phyloP scores from a whole-genome alignment of 2,113 vertebrate species.

The Chamaetylas fuelleborni region DNA sequence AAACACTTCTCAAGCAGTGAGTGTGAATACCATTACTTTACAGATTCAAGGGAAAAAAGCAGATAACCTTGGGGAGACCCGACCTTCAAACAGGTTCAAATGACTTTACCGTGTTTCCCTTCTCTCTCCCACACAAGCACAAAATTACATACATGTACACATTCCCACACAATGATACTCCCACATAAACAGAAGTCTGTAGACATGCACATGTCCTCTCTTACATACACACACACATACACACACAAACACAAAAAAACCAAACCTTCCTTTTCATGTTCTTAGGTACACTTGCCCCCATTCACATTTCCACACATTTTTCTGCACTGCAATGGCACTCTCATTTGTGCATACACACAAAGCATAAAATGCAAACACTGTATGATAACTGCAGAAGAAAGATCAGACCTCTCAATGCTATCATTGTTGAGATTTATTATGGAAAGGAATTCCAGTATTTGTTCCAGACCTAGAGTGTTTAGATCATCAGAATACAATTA shows the following conservation, averaged over 20 bases:
- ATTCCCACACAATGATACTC: neutral
- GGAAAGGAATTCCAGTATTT: constrained; percentile 16
- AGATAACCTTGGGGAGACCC: constrained; percentile 80
- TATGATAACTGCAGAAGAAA: neutral
- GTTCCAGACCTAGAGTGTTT: neutral
- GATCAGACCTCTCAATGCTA: neutral
- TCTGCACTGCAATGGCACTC: neutral
- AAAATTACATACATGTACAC: constrained; percentile 28
- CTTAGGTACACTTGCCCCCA: neutral
- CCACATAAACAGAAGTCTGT: neutral
- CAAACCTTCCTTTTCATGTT: neutral
- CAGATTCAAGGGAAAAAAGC: constrained; percentile 77
- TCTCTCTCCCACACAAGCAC: constrained; percentile 39
- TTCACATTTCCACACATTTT: neutral
- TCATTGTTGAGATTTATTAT: neutral
- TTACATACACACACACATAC: neutral
- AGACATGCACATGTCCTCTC: neutral
- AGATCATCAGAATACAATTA: constrained; percentile 11
- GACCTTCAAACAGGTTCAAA: constrained; percentile 76
- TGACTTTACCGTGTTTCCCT: constrained; percentile 36
- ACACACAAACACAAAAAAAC: neutral
- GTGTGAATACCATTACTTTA: constrained; percentile 83
- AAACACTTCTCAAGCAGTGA: constrained; percentile 81
- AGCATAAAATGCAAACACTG: neutral
- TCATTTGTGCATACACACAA: neutral